Evolutionary conservation across 2,888 invertebrate genomes (phyloP), one percentile per base, ranked within the genome.

Genomic region (Leptinotarsa tumamoca): DNA sequence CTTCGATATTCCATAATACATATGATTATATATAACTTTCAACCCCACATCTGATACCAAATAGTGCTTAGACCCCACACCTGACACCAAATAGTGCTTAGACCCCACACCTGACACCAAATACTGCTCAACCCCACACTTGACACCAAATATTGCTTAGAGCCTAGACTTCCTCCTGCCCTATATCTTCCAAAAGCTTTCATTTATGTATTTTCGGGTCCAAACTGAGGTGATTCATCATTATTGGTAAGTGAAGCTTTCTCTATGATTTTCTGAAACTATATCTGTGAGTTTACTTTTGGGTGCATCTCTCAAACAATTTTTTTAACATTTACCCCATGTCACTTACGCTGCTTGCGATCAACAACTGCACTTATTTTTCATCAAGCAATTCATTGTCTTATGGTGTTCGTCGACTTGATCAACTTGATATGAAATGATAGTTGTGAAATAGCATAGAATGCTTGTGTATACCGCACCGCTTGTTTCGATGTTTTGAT

Each of bases 381-480:
- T 70, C 21, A 58, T n/a, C 33, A 33, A 63, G 27, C 27, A 27
- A 63, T 63, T n/a, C 5, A 33, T n/a, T 63, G 63, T 33, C 10
- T 33, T 5, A n/a, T 14, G 15, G 27, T 63, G 63, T 63, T 43
- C 13, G 21, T 61, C 43, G 52, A 23, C 51, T 49, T 67, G n/a
- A 51, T 67, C 63, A 52, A 74, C 27, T 51, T 43, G 33, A 10
- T 17, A 51, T 43, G 50, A 71, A 71, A 61, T 27, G 23, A 49
- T 74, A 76, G 71, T 72, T 73, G 72, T 72, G 63, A 78, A 70
- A 80, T 79, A 82, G 86, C 87, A 87, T 87, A 87, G 87, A 87
- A 87, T 87, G 87, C 86, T 87, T 86, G 86, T 86, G 86, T 86
- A 78, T 81, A 84, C 83, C 80, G 84, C 85, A 84, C 86, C 81